Evolutionary conservation across 1,140 invertebrate genomes (phyloP).

Genomic region (Pseudachorutes palmiensis): DNA sequence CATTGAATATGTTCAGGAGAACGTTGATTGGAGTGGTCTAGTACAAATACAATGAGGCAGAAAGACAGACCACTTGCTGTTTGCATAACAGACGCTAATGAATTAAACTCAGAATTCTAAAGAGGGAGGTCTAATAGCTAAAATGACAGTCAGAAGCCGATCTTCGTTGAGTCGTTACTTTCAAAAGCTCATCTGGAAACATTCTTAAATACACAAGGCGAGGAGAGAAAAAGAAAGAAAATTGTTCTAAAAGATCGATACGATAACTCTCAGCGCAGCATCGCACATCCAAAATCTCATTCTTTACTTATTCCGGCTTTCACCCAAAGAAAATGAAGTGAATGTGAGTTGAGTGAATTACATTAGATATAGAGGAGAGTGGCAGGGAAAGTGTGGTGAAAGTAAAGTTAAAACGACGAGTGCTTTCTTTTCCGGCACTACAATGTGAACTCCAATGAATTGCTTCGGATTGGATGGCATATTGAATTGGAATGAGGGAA

Average conservation of each 20-base stretch:
- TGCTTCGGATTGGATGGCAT: background rate
- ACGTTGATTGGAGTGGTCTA: no score
- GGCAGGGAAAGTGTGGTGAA: background rate
- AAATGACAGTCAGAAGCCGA: no score
- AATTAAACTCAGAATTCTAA: no score
- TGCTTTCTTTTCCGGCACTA: background rate
- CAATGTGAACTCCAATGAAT: background rate
- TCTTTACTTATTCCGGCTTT: background rate
- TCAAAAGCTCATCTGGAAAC: background rate
- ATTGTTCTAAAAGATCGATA: background rate
- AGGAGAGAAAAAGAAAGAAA: background rate
- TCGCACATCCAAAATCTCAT: background rate
- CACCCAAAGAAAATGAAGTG: background rate
- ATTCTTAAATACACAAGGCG: background rate
- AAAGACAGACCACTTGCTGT: no score
- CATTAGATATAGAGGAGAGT: background rate
- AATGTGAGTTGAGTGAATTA: background rate
- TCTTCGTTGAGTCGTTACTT: background rate
- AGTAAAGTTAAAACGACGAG: background rate
- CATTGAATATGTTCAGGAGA: no score
- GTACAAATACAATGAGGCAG: no score
- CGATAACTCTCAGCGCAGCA: background rate
- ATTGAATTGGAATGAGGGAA: background rate
- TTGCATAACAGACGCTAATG: no score
- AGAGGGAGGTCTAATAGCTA: no score